Evolutionary conservation across 1,140 invertebrate species (phyloP).

Genomic region (Papilio machaon): DNA sequence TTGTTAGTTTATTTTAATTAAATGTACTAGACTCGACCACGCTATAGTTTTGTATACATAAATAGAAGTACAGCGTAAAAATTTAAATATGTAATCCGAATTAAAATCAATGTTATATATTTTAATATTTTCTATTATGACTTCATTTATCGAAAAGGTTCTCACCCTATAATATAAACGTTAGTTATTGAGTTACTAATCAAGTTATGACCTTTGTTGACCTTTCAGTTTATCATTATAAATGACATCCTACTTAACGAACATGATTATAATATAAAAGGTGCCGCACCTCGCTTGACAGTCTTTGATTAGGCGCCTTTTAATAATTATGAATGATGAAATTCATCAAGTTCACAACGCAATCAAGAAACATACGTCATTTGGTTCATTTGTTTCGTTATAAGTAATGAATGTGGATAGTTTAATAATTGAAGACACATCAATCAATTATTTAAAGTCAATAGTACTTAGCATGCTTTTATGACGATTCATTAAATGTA

Average conservation of each 20-base stretch:
- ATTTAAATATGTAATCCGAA: neutral
- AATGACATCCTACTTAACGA: slow-evolving; percentile 22
- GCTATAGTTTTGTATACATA: no score
- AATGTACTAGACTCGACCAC: no score
- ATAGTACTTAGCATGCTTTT: neutral
- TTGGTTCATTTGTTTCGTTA: slow-evolving; percentile 25
- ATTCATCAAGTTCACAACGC: slow-evolving; percentile 8
- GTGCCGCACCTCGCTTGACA: neutral
- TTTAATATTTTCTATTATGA: neutral
- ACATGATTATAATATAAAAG: slow-evolving; percentile 18
- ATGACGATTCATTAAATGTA: neutral
- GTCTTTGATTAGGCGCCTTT: slow-evolving; percentile 24
- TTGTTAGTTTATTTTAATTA: no score
- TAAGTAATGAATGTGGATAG: neutral
- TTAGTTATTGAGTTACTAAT: slow-evolving; percentile 17
- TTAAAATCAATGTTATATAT: neutral
- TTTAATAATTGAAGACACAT: neutral
- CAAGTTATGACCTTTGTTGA: slow-evolving; percentile 12
- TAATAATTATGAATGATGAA: slow-evolving; percentile 24
- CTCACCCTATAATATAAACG: neutral
- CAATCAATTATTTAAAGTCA: neutral
- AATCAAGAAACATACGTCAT: slow-evolving; percentile 21
- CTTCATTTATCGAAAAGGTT: neutral
- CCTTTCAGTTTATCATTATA: slow-evolving; percentile 7
- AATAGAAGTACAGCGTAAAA: neutral